phyloP scores from a whole-genome alignment of 2,888 invertebrate species.

The Nineta flava region DNA sequence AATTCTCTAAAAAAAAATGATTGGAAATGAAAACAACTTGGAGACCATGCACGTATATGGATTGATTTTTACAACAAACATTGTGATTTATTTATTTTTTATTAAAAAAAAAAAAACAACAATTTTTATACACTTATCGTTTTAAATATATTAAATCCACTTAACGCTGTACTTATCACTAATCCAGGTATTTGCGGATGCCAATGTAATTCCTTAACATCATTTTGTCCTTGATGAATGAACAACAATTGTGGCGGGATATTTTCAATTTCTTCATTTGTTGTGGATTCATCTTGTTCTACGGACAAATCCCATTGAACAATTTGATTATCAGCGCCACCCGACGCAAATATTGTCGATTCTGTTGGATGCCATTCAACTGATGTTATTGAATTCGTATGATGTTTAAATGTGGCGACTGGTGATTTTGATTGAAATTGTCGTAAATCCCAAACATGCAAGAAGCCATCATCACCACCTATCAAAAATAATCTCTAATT shows the following conservation, averaged over 20 bases:
- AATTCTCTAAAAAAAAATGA: no score
- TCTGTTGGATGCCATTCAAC: constrained; percentile 96
- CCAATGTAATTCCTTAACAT: constrained; percentile 98
- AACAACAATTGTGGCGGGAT: constrained; percentile 80
- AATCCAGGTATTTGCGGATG: constrained; percentile 90
- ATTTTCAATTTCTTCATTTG: neutral
- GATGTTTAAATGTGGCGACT: constrained; percentile 90
- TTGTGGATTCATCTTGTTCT: constrained; percentile 46
- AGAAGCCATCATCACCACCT: constrained; percentile 91
- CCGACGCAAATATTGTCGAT: constrained; percentile 83
- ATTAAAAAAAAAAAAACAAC: constrained; percentile 1
- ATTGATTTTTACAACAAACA: neutral
- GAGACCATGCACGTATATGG: no score
- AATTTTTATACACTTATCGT: constrained; percentile 78
- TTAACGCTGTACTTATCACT: constrained; percentile 83
- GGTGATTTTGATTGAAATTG: constrained; percentile 63
- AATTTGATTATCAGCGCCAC: constrained; percentile 88
- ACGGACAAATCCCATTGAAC: constrained; percentile 93
- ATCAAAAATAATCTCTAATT: constrained; percentile 9
- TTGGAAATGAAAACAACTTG: no score
- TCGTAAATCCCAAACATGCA: constrained; percentile 92
- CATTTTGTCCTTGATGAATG: constrained; percentile 94
- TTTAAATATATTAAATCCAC: constrained; percentile 93
- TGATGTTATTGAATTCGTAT: constrained; percentile 82
- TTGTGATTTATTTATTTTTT: constrained; percentile 2